These are phyloP conservation scores for Hemichromis elongatus DNA, from an alignment of 2,113 vertebrate species.

Conservation along the genomic window DNA sequence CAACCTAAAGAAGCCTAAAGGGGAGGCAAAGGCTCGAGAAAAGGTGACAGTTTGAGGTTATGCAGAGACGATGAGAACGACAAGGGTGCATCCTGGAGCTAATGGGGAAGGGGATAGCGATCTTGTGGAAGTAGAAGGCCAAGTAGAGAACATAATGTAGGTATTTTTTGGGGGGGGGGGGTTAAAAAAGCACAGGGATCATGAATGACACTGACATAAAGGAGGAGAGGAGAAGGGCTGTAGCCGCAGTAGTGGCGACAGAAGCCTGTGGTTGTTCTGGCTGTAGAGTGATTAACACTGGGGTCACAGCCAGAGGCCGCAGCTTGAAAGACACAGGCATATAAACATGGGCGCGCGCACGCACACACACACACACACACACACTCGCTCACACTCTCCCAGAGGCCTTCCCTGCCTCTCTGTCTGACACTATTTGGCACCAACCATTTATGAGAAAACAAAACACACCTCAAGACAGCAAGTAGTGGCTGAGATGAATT, in stretches of 20 bases:
- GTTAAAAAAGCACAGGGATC: background rate
- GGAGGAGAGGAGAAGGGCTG: background rate
- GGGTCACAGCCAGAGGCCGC: slow-evolving; percentile 58
- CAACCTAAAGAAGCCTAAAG: background rate
- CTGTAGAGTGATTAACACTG: slow-evolving; percentile 63
- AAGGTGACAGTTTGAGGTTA: slow-evolving; percentile 24
- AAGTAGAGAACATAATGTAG: background rate
- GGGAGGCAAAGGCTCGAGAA: background rate
- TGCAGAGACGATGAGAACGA: background rate
- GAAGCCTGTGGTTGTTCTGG: slow-evolving; percentile 55
- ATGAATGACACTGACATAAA: slow-evolving; percentile 31
- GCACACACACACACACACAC: background rate
- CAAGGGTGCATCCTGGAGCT: background rate
- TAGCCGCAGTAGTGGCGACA: slow-evolving; percentile 14
- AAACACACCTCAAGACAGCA: slow-evolving; percentile 43
- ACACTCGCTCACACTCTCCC: slow-evolving; percentile 18
- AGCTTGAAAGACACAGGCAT: slow-evolving; percentile 31
- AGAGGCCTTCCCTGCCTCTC: slow-evolving; percentile 34
- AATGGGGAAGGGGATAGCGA: background rate
- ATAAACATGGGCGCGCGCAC: background rate
- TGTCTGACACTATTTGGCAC: slow-evolving; percentile 43
- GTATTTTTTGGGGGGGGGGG: background rate
- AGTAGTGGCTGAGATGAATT: slow-evolving; percentile 44
- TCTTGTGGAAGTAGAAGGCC: background rate
- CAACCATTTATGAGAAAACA: slow-evolving; percentile 56